phyloP scores from a whole-genome alignment of 2,888 invertebrate genomes.

The Glyphotaelius pellucidus region DNA sequence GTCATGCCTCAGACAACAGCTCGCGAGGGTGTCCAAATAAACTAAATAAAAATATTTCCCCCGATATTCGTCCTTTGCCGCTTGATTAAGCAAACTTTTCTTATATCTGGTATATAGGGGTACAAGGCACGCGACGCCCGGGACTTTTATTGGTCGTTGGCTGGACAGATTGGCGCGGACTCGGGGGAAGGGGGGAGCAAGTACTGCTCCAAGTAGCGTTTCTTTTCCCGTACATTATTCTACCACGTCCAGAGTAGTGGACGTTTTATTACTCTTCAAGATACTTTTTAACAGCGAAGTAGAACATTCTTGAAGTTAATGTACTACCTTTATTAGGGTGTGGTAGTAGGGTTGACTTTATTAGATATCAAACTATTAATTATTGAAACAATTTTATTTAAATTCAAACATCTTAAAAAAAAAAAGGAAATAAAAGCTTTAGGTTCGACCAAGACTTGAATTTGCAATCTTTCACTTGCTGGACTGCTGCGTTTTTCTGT shows the following conservation, averaged over 20 bases:
- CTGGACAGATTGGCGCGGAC: conserved; percentile 37
- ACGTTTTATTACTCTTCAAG: not conserved
- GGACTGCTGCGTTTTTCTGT: no score
- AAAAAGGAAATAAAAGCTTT: no score
- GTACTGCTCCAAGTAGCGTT: not conserved
- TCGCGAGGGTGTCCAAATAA: not conserved
- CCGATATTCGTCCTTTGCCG: conserved; percentile 26
- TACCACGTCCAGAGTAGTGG: not conserved
- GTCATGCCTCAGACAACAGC: conserved; percentile 2
- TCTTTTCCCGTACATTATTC: conserved; percentile 3
- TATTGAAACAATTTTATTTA: no score
- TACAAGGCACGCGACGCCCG: conserved; percentile 22
- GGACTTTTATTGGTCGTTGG: conserved; percentile 42
- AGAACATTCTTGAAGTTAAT: not conserved
- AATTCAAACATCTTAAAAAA: no score
- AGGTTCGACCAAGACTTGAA: no score
- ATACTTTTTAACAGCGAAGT: not conserved
- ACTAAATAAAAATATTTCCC: conserved; percentile 39
- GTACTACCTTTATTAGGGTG: not conserved
- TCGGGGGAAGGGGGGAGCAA: not conserved
- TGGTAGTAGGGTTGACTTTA: not conserved
- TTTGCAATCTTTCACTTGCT: no score
- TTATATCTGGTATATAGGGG: conserved; percentile 23
- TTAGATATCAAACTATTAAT: not conserved
- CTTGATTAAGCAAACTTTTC: conserved; percentile 45